Base-by-base conservation (phyloP, 2,113 vertebrate genomes). In the Cheirogaleus medius region DNA sequence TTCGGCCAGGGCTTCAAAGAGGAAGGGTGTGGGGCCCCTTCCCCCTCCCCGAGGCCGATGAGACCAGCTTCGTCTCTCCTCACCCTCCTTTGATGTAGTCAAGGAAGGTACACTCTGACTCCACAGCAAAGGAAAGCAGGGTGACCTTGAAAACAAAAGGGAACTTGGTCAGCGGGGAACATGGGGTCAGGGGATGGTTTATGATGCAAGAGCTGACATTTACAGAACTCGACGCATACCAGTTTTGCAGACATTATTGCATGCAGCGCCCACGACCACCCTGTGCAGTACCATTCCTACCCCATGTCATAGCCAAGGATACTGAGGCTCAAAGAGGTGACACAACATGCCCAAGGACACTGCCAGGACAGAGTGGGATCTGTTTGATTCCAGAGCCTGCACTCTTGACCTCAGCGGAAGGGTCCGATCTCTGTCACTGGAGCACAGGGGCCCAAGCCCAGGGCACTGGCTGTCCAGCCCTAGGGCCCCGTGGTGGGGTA, bases 1-100 rank as follows among this genome's bases (percentile, higher is more conserved):
- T 52, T 8, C 0, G 1, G 34, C 71, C 44, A 58, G 64, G 39
- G 18, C 12, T 49, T 74, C 37, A 4, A 2, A 25, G 32, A 49
- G 64, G 54, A 63, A 63, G 10, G 60, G 60, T n/a, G 27, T 0
- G 56, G 86, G 58, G 25, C 69, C 78, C 74, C 54, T 25, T 23
- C 47, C 85, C 69, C 23, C 56, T 25, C 69, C 73, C 78, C 0
- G 6, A 37, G 60, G 44, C 71, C 18, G 44, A 25, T 17, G 76
- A 63, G 49, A 29, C 18, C 1, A 14, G 13, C 64, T 39, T 2
- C 12, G 21, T 39, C 27, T 69, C 64, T 29, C 96, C 99, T 99
- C 98, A 99, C 99, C 99, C 99, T 98, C 99, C 99, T 98, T 99
- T 99, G 98, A 99, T 99, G 98, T 99, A 99, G 98, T 99, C 99